phyloP scores from a whole-genome alignment of 2,797 vertebrate species.

The Pangasius mekongensis region DNA sequence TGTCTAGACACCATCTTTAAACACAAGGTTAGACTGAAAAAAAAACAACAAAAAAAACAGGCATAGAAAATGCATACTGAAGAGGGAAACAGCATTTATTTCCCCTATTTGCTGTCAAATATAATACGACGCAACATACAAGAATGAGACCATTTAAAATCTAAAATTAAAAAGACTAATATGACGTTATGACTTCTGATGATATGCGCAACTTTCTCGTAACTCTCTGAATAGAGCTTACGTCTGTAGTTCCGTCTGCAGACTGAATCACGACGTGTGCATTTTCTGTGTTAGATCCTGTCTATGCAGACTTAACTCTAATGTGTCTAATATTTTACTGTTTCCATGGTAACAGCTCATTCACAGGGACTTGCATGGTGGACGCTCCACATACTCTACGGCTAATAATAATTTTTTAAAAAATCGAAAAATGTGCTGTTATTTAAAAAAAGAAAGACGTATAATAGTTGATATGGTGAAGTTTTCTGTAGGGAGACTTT shows the following conservation, averaged over 20 bases:
- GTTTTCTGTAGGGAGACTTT: constrained; percentile 16
- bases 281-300: background rate
- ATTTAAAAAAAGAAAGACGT: background rate
- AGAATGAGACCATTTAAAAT: background rate
- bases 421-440: background rate
- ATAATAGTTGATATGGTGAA: background rate
- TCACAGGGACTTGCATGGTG: background rate
- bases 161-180: background rate
- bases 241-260: background rate
- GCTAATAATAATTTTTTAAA: background rate
- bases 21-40: too few species aligned
- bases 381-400: background rate
- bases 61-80: background rate
- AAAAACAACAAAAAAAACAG: background rate
- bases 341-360: constrained; percentile 8
- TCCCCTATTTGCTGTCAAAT: background rate
- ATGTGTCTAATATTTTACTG: background rate
- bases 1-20: background rate
- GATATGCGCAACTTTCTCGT: background rate
- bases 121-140: background rate
- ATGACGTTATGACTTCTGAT: background rate
- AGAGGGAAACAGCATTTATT: background rate
- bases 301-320: background rate
- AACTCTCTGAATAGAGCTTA: background rate
- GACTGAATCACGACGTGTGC: background rate